Conservation (phyloP, 2,888 invertebrate species). For the Buathra laborator region DNA sequence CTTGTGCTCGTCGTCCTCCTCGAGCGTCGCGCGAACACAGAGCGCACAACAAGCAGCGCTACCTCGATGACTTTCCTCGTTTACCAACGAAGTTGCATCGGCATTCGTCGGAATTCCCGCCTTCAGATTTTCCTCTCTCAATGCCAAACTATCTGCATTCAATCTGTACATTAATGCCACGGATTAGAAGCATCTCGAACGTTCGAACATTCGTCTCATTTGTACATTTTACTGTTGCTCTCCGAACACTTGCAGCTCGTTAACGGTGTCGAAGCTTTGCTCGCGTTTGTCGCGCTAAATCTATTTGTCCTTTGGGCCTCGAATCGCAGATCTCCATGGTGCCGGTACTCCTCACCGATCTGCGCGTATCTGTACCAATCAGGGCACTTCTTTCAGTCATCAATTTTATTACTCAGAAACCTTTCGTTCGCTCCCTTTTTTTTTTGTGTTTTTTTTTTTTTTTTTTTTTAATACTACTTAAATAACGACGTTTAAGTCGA, state of each 20-base stretch:
- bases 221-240: slow-evolving; percentile 70
- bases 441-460: slow-evolving; percentile 38
- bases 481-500: slow-evolving; percentile 82
- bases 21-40: slow-evolving; percentile 62
- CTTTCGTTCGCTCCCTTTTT: slow-evolving; percentile 27
- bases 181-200: slow-evolving; percentile 12
- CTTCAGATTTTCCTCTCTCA: slow-evolving; percentile 20
- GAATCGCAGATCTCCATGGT: slow-evolving; percentile 53
- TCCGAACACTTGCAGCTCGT: slow-evolving; percentile 67
- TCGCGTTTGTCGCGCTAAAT: slow-evolving; percentile 55
- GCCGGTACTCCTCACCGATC: slow-evolving; percentile 63
- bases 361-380: slow-evolving; percentile 72
- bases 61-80: slow-evolving; percentile 24
- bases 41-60: slow-evolving; percentile 44
- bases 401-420: slow-evolving; percentile 18
- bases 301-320: slow-evolving; percentile 69
- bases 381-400: slow-evolving; percentile 58
- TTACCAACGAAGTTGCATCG: not conserved
- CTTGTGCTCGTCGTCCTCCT: slow-evolving; percentile 59
- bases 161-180: slow-evolving; percentile 50
- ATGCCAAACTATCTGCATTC: slow-evolving; percentile 54
- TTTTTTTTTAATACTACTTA: slow-evolving; percentile 68
- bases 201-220: slow-evolving; percentile 29
- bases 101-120: slow-evolving; percentile 2
- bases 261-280: slow-evolving; percentile 59